Evolutionary conservation across 2,888 invertebrate genomes (phyloP).

Genomic region (Acanthopleura granulata): DNA sequence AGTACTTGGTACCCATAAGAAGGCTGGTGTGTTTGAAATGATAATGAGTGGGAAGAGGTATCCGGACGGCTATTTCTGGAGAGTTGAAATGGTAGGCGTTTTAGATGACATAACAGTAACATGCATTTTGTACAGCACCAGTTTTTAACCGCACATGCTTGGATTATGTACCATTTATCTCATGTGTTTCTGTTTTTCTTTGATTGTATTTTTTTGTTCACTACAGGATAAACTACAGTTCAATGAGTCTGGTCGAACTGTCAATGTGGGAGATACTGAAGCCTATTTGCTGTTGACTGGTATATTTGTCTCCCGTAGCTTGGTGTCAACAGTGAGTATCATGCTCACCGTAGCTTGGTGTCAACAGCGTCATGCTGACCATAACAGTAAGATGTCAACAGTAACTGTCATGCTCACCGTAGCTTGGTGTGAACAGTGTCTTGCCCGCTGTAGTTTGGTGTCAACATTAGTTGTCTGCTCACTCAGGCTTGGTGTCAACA

Average conservation of each 20-base stretch:
- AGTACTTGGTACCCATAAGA: slow-evolving; percentile 63
- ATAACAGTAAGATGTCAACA: too few relatives aligned
- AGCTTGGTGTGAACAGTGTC: too few relatives aligned
- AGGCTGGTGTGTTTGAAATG: slow-evolving; percentile 60
- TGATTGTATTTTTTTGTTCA: background rate
- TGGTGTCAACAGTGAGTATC: slow-evolving; percentile 60
- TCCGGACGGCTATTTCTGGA: slow-evolving; percentile 66
- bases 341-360: slow-evolving; percentile 41
- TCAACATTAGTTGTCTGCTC: too few relatives aligned
- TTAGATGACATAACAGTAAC: too few relatives aligned
- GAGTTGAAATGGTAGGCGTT: slow-evolving; percentile 55
- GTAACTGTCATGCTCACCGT: too few relatives aligned
- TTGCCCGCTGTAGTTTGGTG: too few relatives aligned
- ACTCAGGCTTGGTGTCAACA: too few relatives aligned
- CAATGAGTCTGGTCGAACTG: slow-evolving; percentile 49
- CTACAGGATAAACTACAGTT: slow-evolving; percentile 56
- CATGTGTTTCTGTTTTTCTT: too few relatives aligned
- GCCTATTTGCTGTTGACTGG: slow-evolving; percentile 57
- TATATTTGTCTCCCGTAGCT: slow-evolving; percentile 59
- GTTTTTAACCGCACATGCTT: too few relatives aligned
- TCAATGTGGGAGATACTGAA: slow-evolving; percentile 51
- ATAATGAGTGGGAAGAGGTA: slow-evolving; percentile 59
- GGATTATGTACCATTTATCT: too few relatives aligned
- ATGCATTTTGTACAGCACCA: too few relatives aligned
- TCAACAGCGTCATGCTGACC: too few relatives aligned